Conservation (phyloP, 2,888 invertebrate genomes). For the Noctua fimbriata region DNA sequence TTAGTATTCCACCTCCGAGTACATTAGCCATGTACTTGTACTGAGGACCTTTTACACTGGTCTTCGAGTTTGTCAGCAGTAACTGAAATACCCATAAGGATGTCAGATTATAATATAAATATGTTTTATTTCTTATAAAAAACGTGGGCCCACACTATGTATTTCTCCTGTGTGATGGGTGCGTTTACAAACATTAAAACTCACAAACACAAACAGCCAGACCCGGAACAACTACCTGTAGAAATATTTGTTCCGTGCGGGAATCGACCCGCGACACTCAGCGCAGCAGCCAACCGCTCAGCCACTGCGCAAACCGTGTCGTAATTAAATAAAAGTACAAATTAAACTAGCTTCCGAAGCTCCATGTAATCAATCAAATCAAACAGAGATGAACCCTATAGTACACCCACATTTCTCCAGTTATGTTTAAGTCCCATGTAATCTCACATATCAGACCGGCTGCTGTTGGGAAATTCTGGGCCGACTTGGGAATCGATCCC, state of each 20-base stretch:
- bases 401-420: neutral
- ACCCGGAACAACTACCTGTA: too few relatives aligned
- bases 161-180: too few relatives aligned
- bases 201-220: too few relatives aligned
- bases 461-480: neutral
- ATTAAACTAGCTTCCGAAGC: neutral
- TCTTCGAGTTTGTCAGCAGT: constrained; percentile 78
- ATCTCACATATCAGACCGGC: neutral
- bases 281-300: too few relatives aligned
- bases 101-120: too few relatives aligned
- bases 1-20: constrained; percentile 81
- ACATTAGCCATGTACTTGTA: constrained; percentile 83
- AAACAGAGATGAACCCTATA: neutral
- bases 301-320: too few relatives aligned
- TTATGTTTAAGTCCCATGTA: neutral
- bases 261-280: too few relatives aligned
- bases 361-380: neutral
- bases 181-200: too few relatives aligned
- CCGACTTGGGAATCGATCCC: neutral
- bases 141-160: too few relatives aligned
- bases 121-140: too few relatives aligned
- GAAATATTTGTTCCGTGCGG: too few relatives aligned
- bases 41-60: constrained; percentile 80
- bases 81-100: constrained; percentile 69
- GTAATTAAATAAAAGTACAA: too few relatives aligned